Percentiles rank a stretch among this genome's conserved stretches.
phyloP scores from a whole-genome alignment of 2,797 vertebrate genomes.

The Peromyscus eremicus region DNA sequence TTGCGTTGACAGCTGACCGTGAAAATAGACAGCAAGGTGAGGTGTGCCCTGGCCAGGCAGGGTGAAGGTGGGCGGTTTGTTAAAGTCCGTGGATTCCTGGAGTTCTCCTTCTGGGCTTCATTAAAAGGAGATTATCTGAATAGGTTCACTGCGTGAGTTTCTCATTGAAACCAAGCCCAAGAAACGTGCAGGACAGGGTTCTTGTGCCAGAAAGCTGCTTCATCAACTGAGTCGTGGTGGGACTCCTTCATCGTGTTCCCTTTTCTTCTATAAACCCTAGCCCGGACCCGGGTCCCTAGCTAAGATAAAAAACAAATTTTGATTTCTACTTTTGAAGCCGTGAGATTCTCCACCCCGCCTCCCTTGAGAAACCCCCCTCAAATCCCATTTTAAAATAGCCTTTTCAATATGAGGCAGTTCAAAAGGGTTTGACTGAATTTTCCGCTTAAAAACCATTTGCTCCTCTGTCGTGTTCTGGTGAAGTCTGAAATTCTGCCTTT shows the following conservation, averaged over 20 bases:
- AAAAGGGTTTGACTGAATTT: constrained; percentile 7
- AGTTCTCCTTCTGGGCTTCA: not conserved
- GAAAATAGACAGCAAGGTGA: constrained; percentile 20
- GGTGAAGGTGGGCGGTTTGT: constrained; percentile 5
- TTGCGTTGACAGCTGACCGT: constrained; percentile 79
- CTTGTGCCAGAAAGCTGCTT: not conserved
- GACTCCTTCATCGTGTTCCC: not conserved
- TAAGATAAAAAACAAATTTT: not conserved
- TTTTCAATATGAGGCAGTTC: constrained; percentile 13
- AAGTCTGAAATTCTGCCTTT: constrained; percentile 37
- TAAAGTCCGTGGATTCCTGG: not conserved
- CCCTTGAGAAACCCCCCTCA: not conserved
- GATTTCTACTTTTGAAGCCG: not conserved
- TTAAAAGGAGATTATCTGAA: not conserved
- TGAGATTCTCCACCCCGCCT: not conserved
- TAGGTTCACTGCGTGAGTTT: not conserved
- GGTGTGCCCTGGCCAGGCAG: not conserved
- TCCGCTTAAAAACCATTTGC: not conserved
- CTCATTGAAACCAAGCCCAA: not conserved
- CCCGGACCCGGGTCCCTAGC: not conserved
- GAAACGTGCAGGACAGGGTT: not conserved
- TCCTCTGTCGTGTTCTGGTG: not conserved
- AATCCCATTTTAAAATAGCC: constrained; percentile 25
- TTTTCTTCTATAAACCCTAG: not conserved
- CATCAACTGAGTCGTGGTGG: not conserved